Percentiles rank a stretch among this genome's conserved stretches.
Conservation (phyloP, 2,797 vertebrate species). For the Cryptoprocta ferox region DNA sequence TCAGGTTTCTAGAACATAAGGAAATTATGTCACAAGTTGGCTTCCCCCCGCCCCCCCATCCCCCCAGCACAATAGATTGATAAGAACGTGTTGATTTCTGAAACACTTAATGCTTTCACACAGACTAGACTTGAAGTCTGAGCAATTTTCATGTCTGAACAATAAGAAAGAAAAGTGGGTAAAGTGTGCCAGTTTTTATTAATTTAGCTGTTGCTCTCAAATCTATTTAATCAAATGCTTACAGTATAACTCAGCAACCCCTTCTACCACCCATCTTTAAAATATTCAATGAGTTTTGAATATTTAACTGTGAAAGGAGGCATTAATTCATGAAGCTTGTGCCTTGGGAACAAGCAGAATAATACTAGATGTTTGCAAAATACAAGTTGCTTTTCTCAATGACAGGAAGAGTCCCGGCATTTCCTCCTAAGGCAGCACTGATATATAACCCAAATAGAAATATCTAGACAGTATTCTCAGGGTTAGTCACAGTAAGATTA, state of each 20-base stretch:
- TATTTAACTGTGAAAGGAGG: background rate
- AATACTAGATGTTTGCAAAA: constrained; percentile 23
- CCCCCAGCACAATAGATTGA: background rate
- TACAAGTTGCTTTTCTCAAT: background rate
- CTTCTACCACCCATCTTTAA: background rate
- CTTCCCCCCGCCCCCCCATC: background rate
- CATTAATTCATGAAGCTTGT: background rate
- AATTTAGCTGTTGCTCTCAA: background rate
- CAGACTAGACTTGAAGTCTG: constrained; percentile 18
- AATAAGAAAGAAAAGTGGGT: background rate
- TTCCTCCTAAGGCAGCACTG: background rate
- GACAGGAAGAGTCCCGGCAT: background rate
- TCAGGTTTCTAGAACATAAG: background rate
- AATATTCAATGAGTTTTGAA: background rate
- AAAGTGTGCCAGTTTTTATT: background rate
- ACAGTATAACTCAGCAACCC: background rate
- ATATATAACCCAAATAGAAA: background rate
- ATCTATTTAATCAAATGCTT: constrained; percentile 42
- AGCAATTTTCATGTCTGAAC: background rate
- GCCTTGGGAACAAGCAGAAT: background rate
- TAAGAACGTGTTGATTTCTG: constrained; percentile 17
- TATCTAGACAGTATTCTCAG: background rate
- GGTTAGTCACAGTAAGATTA: too few relatives aligned
- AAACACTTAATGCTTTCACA: background rate
- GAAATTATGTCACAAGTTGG: background rate